Evolutionary conservation across 2,888 invertebrate genomes (phyloP), one percentile per base, ranked within the genome.

Genomic region (Acleris holmiana): DNA sequence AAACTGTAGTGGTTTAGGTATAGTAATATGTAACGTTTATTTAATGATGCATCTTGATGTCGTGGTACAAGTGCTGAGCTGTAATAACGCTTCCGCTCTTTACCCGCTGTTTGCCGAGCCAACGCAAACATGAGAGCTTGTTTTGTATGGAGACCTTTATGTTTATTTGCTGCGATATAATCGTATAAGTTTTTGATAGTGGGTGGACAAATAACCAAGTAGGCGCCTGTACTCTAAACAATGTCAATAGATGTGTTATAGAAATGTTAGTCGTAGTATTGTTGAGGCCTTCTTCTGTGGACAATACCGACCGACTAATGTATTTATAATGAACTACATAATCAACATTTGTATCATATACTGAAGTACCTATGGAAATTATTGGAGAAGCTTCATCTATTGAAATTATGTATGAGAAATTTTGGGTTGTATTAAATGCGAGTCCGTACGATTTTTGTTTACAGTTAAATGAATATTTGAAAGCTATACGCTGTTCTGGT

Each of bases 51-150:
- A 61, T 67, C 64, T 61, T 59, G 21, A 48, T 41, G 10, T 61
- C 56, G 49, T 75, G 74, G 83, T 82, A 70, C 17, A 61, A 48
- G 71, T 65, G 68, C 74, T 72, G 82, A 84, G 82, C 83, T 83
- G 84, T 88, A 86, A 87, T 88, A 88, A 85, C 78, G 83, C 88
- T 88, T 88, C 85, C 88, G 85, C 87, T 88, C 82, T 88, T 89
- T 88, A 85, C 83, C 80, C 76, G 77, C 83, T 88, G 84, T 89
- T 88, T 88, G 83, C 83, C 77, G 75, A 84, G 80, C 80, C 83
- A 86, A 79, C 83, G 84, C 85, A 87, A 88, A 87, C 85, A 87
- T 69, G 74, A 84, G 83, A 79, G 83, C 77, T 79, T 82, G 79
- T 65, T 50, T 51, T 55, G 66, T 78, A 76, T 76, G 73, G 72